Evolutionary conservation across 2,113 vertebrate species (phyloP), one percentile per base, ranked within the genome.

Genomic region (Microcebus griseorufus): DNA sequence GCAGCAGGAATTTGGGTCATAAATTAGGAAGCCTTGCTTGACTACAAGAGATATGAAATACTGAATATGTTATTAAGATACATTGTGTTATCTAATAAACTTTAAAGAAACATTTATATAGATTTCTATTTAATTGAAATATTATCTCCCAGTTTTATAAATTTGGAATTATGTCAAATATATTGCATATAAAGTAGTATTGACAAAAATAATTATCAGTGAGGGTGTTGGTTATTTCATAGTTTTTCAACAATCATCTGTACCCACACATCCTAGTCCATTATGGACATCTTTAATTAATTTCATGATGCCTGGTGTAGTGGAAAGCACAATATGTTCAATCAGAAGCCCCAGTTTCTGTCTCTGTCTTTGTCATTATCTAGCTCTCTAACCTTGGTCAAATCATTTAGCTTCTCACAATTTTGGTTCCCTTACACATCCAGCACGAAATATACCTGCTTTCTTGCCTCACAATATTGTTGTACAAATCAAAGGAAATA

Each of bases 1-100:
- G 92, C 95, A 96, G 62, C 58, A 96, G 64, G 39, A 96, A 98
- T 97, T 85, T 94, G 92, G 92, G 95, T 97, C 93, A 96, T 67
- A 87, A 97, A 90, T 96, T 93, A 92, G 73, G 70, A 97, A 94
- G 78, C 34, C 85, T 78, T 95, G 93, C 75, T 60, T 93, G 72
- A 95, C 39, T 81, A 16, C 87, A 78, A 92, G 73, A 96, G 18
- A 91, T 81, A 29, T 86, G 37, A 93, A 96, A 94, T 86, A 89
- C n/a, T 92, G 88, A 97, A 75, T 96, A 95, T 90, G n/a, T 78
- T 92, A 73, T 78, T 82, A 94, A 96, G 73, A 65, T 92, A 90
- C 37, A 92, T 58, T 64, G 60, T 93, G 5, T 48, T 69, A 82
- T 83, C n/a, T 96, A 91, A 83, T 53, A 95, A 70, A 95, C 70